phyloP scores from a whole-genome alignment of 1,140 invertebrate genomes.

The Papilio aristodemus region DNA sequence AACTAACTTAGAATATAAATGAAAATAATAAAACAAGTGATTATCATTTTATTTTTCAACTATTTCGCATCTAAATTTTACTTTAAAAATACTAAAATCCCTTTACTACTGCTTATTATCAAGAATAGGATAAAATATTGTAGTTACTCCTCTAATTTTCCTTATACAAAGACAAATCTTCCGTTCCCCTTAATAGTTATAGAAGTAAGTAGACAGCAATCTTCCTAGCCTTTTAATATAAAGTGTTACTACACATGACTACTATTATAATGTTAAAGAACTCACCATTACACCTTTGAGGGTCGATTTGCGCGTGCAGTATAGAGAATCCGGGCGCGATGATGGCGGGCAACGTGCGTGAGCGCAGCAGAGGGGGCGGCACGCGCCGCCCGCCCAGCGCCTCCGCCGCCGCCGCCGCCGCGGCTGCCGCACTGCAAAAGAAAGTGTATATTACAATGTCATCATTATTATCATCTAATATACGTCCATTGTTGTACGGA shows the following conservation, averaged over 20 bases:
- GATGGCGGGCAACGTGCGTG: constrained; percentile 92
- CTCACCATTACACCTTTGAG: constrained; percentile 74
- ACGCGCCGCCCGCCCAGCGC: constrained; percentile 53
- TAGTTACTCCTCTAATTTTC: too few relatives aligned
- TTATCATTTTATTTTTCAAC: background rate
- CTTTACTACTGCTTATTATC: too few relatives aligned
- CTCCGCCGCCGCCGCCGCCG: constrained; percentile 56
- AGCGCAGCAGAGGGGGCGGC: constrained; percentile 88
- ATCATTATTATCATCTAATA: too few relatives aligned
- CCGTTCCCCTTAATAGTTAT: too few relatives aligned
- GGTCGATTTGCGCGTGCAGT: constrained; percentile 89
- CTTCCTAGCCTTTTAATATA: too few relatives aligned
- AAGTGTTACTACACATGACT: too few relatives aligned
- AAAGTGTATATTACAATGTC: background rate
- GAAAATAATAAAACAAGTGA: background rate
- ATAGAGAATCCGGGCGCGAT: constrained; percentile 93
- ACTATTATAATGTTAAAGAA: constrained; percentile 24
- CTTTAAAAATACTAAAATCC: too few relatives aligned
- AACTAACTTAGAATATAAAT: background rate
- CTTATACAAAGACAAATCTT: too few relatives aligned
- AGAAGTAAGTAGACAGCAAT: too few relatives aligned
- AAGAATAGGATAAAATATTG: too few relatives aligned
- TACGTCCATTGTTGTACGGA: too few relatives aligned
- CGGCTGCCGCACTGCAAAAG: constrained; percentile 56
- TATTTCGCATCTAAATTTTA: too few relatives aligned